These are phyloP conservation scores for Ariolimax columbianus DNA, from an alignment of 2,888 invertebrate species.

Conservation along the genomic window DNA sequence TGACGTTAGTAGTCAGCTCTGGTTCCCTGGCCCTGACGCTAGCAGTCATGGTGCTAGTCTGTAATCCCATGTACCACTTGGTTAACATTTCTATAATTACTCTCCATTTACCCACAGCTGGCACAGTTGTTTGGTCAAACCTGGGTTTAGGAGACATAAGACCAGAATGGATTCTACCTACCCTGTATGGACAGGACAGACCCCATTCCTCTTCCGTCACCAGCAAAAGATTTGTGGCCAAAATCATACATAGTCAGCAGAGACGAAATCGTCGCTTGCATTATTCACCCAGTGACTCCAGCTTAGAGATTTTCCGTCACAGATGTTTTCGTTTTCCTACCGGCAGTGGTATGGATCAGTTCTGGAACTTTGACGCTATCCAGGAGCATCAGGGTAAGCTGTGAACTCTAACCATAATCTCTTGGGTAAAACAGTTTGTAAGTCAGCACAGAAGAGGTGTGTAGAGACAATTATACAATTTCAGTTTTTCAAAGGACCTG, in stretches of 20 bases:
- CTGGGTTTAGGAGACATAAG: constrained; percentile 59
- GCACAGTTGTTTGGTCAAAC: constrained; percentile 60
- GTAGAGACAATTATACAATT: too few relatives aligned
- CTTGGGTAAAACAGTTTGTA: too few relatives aligned
- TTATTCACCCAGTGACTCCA: constrained; percentile 57
- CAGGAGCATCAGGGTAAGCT: constrained; percentile 10
- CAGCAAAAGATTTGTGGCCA: constrained; percentile 60
- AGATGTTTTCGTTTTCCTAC: constrained; percentile 55
- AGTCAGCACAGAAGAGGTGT: too few relatives aligned
- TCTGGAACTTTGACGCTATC: not conserved
- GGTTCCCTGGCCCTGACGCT: too few relatives aligned
- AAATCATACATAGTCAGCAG: constrained; percentile 61
- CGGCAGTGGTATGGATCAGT: constrained; percentile 17
- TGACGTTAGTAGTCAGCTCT: too few relatives aligned
- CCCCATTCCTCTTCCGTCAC: constrained; percentile 52
- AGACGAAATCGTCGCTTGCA: constrained; percentile 54
- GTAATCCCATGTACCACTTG: too few relatives aligned
- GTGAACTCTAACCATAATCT: too few relatives aligned
- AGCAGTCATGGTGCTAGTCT: too few relatives aligned
- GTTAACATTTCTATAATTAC: not conserved
- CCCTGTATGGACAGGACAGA: constrained; percentile 39
- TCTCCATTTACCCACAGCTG: constrained; percentile 45
- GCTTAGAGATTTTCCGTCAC: constrained; percentile 52
- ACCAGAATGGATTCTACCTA: constrained; percentile 59
- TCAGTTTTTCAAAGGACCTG: too few relatives aligned